phyloP scores from a whole-genome alignment of 1,140 invertebrate genomes.

The Heliconius congener region DNA sequence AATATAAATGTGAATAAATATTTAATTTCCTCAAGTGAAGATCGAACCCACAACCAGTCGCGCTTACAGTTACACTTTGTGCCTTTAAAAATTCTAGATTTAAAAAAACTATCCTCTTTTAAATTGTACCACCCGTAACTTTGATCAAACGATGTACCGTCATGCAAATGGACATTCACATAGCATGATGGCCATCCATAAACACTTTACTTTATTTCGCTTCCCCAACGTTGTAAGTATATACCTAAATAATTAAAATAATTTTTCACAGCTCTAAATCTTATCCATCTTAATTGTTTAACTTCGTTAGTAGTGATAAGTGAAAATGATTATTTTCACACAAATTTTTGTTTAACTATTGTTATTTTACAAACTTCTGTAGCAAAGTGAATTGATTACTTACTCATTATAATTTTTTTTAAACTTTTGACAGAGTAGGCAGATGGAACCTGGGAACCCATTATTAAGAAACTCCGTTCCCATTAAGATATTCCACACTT shows the following conservation, averaged over 20 bases:
- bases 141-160: conserved; percentile 51
- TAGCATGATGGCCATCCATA: conserved; percentile 55
- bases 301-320: not conserved
- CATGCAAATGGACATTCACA: conserved; percentile 51
- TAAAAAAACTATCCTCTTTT: conserved; percentile 6
- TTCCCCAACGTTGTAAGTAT: conserved; percentile 16
- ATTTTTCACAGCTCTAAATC: conserved; percentile 23
- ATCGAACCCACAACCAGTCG: no score
- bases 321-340: not conserved
- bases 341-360: no score
- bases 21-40: no score
- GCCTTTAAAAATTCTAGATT: no score
- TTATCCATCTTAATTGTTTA: conserved; percentile 17
- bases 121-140: conserved; percentile 38
- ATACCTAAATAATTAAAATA: conserved; percentile 13
- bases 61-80: no score
- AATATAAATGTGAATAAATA: no score
- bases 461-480: no score
- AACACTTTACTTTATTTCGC: conserved; percentile 47
- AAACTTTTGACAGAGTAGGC: no score
- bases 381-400: no score
- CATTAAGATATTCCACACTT: no score
- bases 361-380: conserved; percentile 39
- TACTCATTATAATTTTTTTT: no score
- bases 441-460: no score